Evolutionary conservation across 2,113 vertebrate species (phyloP).

Genomic region (Sinocyclocheilus anshuiensis): DNA sequence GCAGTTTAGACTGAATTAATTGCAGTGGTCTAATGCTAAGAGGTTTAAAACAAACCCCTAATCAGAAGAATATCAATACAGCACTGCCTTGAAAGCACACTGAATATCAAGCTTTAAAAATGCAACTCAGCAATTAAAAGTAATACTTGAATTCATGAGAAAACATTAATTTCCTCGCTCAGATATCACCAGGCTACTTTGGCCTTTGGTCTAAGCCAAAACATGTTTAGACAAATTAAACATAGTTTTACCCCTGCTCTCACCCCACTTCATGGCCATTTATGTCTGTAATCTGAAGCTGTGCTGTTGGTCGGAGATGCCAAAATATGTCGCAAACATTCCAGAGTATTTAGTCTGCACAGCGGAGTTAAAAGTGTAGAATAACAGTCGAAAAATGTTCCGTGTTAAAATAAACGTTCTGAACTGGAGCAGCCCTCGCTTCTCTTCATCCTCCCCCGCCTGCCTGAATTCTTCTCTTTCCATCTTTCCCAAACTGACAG

Average conservation of each 20-base stretch:
- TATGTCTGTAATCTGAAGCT: constrained; percentile 48
- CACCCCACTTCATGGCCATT: constrained; percentile 44
- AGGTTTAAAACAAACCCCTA: constrained; percentile 5
- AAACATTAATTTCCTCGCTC: neutral
- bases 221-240: constrained; percentile 33
- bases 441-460: constrained; percentile 25
- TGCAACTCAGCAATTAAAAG: neutral
- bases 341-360: constrained; percentile 54
- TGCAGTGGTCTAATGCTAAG: neutral
- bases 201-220: neutral
- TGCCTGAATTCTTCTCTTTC: constrained; percentile 48
- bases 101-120: neutral
- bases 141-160: neutral
- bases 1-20: neutral
- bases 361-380: constrained; percentile 63
- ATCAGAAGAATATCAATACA: constrained; percentile 6
- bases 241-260: constrained; percentile 34
- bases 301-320: constrained; percentile 30
- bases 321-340: constrained; percentile 45
- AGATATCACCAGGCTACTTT: neutral
- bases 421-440: constrained; percentile 42
- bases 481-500: constrained; percentile 62
- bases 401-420: constrained; percentile 58
- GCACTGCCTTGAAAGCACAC: neutral
- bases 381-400: constrained; percentile 60